A percentile compares a stretch with the other conserved stretches of the same genome.
Evolutionary conservation across 2,113 vertebrate species (phyloP).

Genomic region (Ptilonorhynchus violaceus): DNA sequence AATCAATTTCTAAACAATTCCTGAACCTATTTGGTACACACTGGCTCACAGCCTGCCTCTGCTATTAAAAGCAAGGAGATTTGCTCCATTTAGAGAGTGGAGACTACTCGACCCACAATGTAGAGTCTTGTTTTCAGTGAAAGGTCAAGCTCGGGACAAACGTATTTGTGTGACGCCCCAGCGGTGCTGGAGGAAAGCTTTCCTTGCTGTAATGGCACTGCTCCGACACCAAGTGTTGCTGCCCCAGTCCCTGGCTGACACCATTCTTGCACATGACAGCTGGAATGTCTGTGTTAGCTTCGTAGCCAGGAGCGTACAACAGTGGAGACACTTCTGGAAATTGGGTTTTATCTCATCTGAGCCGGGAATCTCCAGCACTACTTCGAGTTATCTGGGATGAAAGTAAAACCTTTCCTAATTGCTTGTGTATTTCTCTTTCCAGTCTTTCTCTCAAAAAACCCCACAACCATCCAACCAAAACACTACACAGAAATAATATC

Average conservation of each 20-base stretch:
- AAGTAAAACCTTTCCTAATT: slow-evolving; percentile 37
- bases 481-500: neutral
- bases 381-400: slow-evolving; percentile 17
- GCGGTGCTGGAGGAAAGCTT: neutral
- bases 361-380: neutral
- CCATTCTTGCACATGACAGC: neutral
- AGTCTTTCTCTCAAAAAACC: neutral
- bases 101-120: neutral
- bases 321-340: neutral
- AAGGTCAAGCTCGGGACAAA: neutral
- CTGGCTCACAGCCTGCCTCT: neutral
- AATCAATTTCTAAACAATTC: neutral
- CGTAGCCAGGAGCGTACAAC: neutral
- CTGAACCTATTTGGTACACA: neutral
- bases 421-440: neutral
- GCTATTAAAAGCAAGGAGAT: neutral
- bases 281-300: neutral
- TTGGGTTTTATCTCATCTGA: slow-evolving; percentile 49
- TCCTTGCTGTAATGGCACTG: neutral
- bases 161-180: neutral
- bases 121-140: neutral
- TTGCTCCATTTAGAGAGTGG: neutral
- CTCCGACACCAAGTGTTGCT: neutral
- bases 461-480: neutral
- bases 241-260: neutral